Conservation (phyloP, 2,888 invertebrate species). For the Eristalis intricaria region DNA sequence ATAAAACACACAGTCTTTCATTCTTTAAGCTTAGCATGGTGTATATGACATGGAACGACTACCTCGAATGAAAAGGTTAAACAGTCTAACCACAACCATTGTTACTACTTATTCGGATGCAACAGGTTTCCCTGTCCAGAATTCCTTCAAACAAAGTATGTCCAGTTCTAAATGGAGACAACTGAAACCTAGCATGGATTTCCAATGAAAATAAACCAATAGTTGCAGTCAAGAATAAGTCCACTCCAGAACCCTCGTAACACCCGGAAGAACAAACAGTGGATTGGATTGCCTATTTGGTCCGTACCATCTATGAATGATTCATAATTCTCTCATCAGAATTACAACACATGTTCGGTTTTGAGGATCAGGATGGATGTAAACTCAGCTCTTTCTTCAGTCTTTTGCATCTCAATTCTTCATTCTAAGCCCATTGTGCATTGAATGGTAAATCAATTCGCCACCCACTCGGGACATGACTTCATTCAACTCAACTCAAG, state of each 20-base stretch:
- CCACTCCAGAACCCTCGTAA: not conserved
- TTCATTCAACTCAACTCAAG: not conserved
- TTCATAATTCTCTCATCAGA: constrained; percentile 6
- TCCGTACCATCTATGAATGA: not conserved
- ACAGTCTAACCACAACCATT: too few species aligned
- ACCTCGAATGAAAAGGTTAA: too few species aligned
- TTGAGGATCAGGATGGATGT: not conserved
- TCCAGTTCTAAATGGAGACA: too few species aligned
- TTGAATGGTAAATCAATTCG: constrained; percentile 49
- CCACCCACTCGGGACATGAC: not conserved
- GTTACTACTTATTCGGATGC: too few species aligned
- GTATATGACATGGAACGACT: too few species aligned
- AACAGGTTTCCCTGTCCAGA: too few species aligned
- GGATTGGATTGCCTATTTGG: not conserved
- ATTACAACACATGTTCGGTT: not conserved
- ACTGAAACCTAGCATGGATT: too few species aligned
- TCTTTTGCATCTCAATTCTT: not conserved
- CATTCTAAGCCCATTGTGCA: constrained; percentile 55
- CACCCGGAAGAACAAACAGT: not conserved
- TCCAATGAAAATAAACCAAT: too few species aligned
- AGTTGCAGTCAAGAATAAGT: too few species aligned
- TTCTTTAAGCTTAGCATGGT: too few species aligned
- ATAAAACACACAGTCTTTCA: too few species aligned
- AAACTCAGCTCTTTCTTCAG: not conserved
- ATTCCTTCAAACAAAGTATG: too few species aligned